Evolutionary conservation across 2,888 invertebrate genomes (phyloP), one percentile per base, ranked within the genome.

Genomic region (Epiblema foenella): DNA sequence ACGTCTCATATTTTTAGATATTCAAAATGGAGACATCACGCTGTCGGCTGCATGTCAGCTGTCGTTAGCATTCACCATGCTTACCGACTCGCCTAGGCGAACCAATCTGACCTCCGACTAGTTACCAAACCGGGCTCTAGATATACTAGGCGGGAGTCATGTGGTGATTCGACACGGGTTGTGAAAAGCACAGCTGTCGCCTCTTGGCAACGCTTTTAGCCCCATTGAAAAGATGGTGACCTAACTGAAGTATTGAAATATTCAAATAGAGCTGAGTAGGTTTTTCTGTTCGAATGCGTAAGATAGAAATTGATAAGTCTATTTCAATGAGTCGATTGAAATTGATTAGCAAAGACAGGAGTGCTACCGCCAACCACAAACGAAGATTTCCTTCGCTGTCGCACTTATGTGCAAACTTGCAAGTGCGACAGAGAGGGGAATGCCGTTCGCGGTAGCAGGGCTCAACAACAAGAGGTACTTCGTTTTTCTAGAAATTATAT

Each of bases 1-100:
- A 29, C 46, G n/a, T 60, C 20, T 24, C 52, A 37, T 42, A 54
- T 69, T 70, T 62, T 70, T 60, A 54, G 29, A 33, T 20, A 51
- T 69, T 52, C 52, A 33, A 17, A 24, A 46, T 42, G 20, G 24
- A 17, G 59, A 65, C 49, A 60, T 69, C 54, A 52, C 29, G 2
- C n/a, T 49, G 49, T 29, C 33, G 37, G 42, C 52, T 63, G 11
- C 12, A 18, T 52, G 39, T 12, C 33, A 52, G 18, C 51, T 63
- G 63, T 63, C 63, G 33, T 3, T 37, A 15, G 0, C 20, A 56
- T 56, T n/a, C 29, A 54, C 15, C 8, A 46, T n/a, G 7, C n/a
- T 46, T n/a, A 46, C n/a, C n/a, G 8, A n/a, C 46, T 42, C 46
- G n/a, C 46, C n/a, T n/a, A 7, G 1, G 15, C 8, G 1, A 46